These are phyloP conservation scores for Drosophila borealis DNA, from an alignment of 2,888 invertebrate species.

Conservation along the genomic window DNA sequence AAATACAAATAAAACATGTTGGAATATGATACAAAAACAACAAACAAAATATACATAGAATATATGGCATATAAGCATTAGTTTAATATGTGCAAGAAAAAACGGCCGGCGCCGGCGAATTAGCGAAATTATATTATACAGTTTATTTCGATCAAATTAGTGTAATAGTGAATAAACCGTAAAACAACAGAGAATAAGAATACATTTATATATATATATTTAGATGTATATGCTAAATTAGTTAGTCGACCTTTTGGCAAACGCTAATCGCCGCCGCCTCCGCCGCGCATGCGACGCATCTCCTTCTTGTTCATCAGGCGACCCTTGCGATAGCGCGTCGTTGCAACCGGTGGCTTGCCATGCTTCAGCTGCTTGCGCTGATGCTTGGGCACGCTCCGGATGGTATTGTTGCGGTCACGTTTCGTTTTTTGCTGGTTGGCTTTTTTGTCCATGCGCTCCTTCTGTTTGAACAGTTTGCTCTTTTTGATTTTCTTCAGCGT, in stretches of 20 bases:
- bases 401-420: constrained; percentile 82
- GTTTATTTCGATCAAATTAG: constrained; percentile 66
- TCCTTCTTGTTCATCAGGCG: constrained; percentile 78
- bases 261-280: constrained; percentile 58
- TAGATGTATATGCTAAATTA: constrained; percentile 14
- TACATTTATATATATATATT: constrained; percentile 20
- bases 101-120: constrained; percentile 57
- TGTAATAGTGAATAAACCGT: constrained; percentile 76
- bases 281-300: constrained; percentile 62
- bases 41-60: constrained; percentile 36
- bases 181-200: constrained; percentile 48
- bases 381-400: constrained; percentile 82
- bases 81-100: constrained; percentile 43
- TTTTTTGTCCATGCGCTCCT: constrained; percentile 89
- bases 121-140: constrained; percentile 65
- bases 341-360: constrained; percentile 42
- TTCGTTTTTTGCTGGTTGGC: constrained; percentile 89
- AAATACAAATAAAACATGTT: constrained; percentile 57
- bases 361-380: constrained; percentile 77
- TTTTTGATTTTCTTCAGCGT: constrained; percentile 90
- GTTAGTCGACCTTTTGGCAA: constrained; percentile 2
- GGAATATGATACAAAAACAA: constrained; percentile 40
- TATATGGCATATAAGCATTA: constrained; percentile 42
- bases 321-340: constrained; percentile 74
- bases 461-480: constrained; percentile 91